phyloP scores from a whole-genome alignment of 2,888 invertebrate genomes.

The Agrochola lychnidis region DNA sequence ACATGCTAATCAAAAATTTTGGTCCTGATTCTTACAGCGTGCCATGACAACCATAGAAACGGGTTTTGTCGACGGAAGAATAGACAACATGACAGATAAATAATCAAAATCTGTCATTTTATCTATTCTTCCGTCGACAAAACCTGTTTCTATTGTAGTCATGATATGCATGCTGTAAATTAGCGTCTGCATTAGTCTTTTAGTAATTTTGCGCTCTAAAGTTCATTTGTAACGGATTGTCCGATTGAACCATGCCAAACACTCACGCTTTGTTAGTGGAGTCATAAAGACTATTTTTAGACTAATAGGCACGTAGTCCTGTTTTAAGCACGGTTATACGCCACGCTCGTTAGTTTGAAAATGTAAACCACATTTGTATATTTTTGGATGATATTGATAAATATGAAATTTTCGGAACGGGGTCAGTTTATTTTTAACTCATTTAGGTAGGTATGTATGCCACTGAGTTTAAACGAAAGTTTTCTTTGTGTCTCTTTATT shows the following conservation, averaged over 20 bases:
- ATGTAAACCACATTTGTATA: slow-evolving; percentile 15
- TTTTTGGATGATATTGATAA: slow-evolving; percentile 8
- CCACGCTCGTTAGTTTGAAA: slow-evolving; percentile 18
- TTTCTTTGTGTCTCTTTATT: not conserved
- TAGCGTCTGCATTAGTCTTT: not conserved
- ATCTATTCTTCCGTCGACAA: no score
- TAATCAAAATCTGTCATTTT: no score
- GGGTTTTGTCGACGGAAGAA: no score
- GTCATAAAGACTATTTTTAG: slow-evolving; percentile 39
- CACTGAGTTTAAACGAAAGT: no score
- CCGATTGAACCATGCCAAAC: slow-evolving; percentile 12
- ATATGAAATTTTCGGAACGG: not conserved
- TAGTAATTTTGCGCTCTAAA: not conserved
- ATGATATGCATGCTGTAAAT: not conserved
- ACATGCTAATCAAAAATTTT: not conserved
- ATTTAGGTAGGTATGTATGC: no score
- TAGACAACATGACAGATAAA: no score
- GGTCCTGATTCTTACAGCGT: not conserved
- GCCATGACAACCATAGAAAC: no score
- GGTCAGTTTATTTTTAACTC: not conserved
- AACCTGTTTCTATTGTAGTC: no score
- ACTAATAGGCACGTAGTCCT: slow-evolving; percentile 4
- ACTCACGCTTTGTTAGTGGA: slow-evolving; percentile 29
- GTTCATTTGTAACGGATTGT: not conserved
- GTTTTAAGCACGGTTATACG: slow-evolving; percentile 7